These are phyloP conservation scores for Enoplosus armatus DNA, from an alignment of 2,797 vertebrate species.

Conservation along the genomic window DNA sequence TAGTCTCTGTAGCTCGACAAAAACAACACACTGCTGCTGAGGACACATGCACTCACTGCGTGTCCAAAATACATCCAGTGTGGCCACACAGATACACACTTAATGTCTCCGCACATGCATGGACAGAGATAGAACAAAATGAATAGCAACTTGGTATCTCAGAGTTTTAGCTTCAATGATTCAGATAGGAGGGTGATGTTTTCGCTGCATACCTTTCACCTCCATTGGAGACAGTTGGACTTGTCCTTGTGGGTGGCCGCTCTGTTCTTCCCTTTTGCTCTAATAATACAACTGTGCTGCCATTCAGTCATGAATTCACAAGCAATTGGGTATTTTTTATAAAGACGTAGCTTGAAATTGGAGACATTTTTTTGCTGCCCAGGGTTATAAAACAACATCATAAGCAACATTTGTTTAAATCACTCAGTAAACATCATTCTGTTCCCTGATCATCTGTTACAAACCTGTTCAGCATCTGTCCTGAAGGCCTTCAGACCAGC, in stretches of 20 bases:
- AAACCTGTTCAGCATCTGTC: background rate
- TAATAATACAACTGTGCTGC: background rate
- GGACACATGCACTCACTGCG: slow-evolving; percentile 10
- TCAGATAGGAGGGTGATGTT: slow-evolving; percentile 15
- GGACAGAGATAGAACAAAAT: background rate
- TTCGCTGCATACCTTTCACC: slow-evolving; percentile 39
- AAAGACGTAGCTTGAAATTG: background rate
- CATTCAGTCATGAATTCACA: background rate
- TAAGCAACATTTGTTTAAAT: background rate
- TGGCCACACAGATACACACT: background rate
- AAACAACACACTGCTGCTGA: slow-evolving; percentile 33
- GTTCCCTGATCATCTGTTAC: background rate
- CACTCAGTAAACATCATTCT: background rate
- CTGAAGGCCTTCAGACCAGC: background rate
- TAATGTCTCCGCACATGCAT: background rate
- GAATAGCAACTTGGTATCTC: background rate
- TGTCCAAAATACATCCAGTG: slow-evolving; percentile 7
- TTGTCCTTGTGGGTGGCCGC: slow-evolving; percentile 84
- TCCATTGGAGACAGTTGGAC: background rate
- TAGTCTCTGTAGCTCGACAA: slow-evolving; percentile 26
- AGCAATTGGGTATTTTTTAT: background rate
- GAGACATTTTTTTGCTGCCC: background rate
- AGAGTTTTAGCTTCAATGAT: background rate
- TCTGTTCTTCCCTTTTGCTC: slow-evolving; percentile 33
- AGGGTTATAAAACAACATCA: background rate